Evolutionary conservation across 2,888 invertebrate genomes (phyloP), one percentile per base, ranked within the genome.

Genomic region (Euzetes globulus): DNA sequence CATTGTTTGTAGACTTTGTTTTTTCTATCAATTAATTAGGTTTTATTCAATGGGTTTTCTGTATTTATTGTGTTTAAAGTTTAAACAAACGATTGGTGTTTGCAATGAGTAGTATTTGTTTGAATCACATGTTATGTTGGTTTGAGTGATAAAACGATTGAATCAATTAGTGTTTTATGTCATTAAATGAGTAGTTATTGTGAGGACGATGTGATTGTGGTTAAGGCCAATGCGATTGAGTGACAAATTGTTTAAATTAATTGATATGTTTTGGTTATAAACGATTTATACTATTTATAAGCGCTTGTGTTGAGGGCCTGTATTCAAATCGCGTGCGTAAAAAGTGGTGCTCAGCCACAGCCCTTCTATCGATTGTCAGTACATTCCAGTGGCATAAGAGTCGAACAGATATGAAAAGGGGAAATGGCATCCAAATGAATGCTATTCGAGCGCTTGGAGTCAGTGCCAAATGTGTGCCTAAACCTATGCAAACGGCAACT

Each of bases 261-360:
- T 33, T 33, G 33, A 33, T 33, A 33, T 33, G 33, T 47, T 17
- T 52, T 52, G 19, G n/a, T 52, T 52, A 52, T 52, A 52, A 52
- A 52, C 7, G 15, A 19, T 6, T 52, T 19, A n/a, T n/a, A n/a
- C n/a, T 52, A 19, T 19, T 19, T 52, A 19, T 19, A 52, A n/a
- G 52, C 52, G 17, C 6, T 19, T 19, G 52, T 52, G 19, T 11
- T 33, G 41, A n/a, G 37, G 65, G 65, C 41, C 37, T 19, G 37
- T 65, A 65, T 65, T 65, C 17, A 65, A 37, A 65, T 37, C 37
- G 65, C 65, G 37, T 65, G 65, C 65, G 65, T 65, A 65, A 65
- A 27, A 65, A 65, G 65, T 65, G 41, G 65, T 65, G 65, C 65
- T 58, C 58, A 58, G 58, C 58, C 65, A 65, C 65, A 65, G 65